Conservation (phyloP, 2,113 vertebrate species). For the Hipposideros armiger region DNA sequence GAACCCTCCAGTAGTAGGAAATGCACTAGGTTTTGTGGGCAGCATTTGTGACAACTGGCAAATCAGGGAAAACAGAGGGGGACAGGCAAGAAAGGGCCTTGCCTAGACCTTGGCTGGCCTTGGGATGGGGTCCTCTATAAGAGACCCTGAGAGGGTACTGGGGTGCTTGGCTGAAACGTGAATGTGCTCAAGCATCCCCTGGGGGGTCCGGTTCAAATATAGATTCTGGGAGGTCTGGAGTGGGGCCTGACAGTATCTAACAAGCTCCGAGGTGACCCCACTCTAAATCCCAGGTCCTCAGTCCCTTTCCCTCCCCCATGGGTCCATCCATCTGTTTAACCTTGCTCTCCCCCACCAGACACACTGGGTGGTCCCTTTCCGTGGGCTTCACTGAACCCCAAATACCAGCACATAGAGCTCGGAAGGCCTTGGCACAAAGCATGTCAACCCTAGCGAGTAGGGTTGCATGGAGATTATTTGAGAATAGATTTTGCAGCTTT, state of each 20-base stretch:
- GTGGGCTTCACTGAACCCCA: background rate
- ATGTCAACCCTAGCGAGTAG: background rate
- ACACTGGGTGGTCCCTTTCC: background rate
- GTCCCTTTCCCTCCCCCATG: background rate
- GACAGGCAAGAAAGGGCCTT: background rate
- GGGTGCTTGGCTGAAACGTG: accelerated
- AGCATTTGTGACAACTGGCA: background rate
- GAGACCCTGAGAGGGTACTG: background rate
- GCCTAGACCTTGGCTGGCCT: background rate
- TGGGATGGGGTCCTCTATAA: background rate
- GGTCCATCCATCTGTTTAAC: background rate
- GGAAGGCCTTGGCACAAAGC: accelerated
- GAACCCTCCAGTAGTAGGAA: too few relatives aligned
- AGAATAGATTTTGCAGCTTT: background rate
- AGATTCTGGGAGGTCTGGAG: background rate
- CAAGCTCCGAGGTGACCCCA: background rate
- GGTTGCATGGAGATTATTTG: background rate
- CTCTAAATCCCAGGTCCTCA: background rate
- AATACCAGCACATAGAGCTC: background rate
- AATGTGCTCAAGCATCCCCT: too few relatives aligned
- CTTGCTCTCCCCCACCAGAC: background rate
- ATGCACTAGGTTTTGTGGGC: background rate
- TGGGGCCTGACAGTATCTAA: background rate
- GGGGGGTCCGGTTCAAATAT: background rate
- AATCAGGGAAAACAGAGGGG: background rate